Conservation (phyloP, 2,888 invertebrate genomes). For the Drosophila histrio region DNA sequence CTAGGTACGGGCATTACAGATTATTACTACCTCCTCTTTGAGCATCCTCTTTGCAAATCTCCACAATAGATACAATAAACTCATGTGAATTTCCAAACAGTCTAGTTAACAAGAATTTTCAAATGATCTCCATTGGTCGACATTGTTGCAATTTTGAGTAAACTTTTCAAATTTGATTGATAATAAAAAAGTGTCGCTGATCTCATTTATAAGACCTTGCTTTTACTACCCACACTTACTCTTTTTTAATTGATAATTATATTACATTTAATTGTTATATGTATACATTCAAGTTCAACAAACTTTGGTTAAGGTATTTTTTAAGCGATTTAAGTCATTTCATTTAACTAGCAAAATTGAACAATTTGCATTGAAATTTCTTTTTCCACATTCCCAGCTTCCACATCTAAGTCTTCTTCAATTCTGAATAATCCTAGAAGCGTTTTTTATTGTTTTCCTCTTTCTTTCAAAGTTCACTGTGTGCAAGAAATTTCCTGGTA, state of each 20-base stretch:
- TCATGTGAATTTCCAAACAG: conserved; percentile 65
- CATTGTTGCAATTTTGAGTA: conserved; percentile 25
- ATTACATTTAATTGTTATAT: no score
- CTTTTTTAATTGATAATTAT: no score
- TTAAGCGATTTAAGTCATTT: neutral
- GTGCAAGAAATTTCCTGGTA: neutral
- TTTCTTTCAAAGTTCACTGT: conserved; percentile 8
- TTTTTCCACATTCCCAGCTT: neutral
- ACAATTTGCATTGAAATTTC: neutral
- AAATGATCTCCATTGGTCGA: conserved; percentile 56
- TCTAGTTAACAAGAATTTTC: conserved; percentile 30
- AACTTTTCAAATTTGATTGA: neutral
- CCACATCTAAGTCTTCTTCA: neutral
- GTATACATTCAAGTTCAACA: neutral
- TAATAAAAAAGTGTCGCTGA: neutral
- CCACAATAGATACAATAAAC: no score
- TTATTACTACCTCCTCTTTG: conserved; percentile 70
- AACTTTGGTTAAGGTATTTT: neutral
- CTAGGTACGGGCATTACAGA: conserved; percentile 76
- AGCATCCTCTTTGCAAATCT: neutral
- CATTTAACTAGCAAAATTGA: neutral
- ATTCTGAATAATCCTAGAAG: conserved; percentile 19
- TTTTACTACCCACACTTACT: neutral
- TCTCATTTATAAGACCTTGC: no score
- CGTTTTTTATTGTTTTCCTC: conserved; percentile 3